These are phyloP conservation scores for Phalangium opilio DNA, from an alignment of 2,888 invertebrate genomes.

Conservation along the genomic window DNA sequence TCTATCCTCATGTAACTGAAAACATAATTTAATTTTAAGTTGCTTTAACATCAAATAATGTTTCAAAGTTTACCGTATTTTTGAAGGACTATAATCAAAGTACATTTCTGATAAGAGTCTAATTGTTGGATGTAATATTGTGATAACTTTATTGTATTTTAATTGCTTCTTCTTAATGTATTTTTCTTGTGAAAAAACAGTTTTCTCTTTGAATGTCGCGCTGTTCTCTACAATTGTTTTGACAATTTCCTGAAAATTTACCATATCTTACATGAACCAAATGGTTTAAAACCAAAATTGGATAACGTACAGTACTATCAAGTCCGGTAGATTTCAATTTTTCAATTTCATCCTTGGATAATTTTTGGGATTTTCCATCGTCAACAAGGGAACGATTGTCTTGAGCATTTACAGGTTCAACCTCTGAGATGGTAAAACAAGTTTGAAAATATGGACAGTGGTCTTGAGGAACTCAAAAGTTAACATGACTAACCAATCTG, in stretches of 20 bases:
- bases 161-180: conserved; percentile 85
- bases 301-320: conserved; percentile 39
- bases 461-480: too few species aligned
- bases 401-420: conserved; percentile 2
- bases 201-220: conserved; percentile 72
- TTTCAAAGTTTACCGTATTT: conserved; percentile 28
- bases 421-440: too few species aligned
- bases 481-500: too few species aligned
- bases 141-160: conserved; percentile 73
- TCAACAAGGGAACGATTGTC: conserved; percentile 75
- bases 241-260: conserved; percentile 50
- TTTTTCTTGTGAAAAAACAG: conserved; percentile 72
- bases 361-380: conserved; percentile 60
- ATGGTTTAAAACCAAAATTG: background rate
- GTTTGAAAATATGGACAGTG: too few species aligned
- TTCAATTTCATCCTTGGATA: conserved; percentile 67
- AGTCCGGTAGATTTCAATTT: conserved; percentile 57
- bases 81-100: conserved; percentile 53
- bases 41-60: too few species aligned
- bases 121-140: conserved; percentile 62
- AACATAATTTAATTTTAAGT: background rate
- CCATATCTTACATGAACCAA: background rate
- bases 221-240: conserved; percentile 77
- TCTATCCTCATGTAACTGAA: conserved; percentile 59
- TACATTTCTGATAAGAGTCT: conserved; percentile 69